These are phyloP conservation scores for Tokudaia tokunoshimensis DNA, from an alignment of 2,797 vertebrate species.

Conservation along the genomic window DNA sequence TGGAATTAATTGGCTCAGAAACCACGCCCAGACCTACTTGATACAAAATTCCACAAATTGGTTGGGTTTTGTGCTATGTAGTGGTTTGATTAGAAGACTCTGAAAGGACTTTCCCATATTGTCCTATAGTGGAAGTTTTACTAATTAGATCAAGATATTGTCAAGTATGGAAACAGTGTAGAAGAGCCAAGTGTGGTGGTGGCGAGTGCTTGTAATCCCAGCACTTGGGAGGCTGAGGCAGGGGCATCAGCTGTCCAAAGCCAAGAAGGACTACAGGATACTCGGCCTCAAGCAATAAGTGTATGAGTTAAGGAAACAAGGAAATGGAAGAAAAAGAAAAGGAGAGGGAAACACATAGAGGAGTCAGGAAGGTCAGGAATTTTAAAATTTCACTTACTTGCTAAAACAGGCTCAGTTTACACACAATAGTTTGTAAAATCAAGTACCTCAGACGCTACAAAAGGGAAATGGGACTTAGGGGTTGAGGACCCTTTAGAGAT, in stretches of 20 bases:
- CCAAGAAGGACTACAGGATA: background rate
- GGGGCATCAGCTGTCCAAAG: background rate
- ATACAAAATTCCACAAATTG: constrained; percentile 12
- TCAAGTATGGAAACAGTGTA: background rate
- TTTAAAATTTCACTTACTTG: constrained; percentile 61
- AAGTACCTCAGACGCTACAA: constrained; percentile 44
- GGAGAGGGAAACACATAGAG: background rate
- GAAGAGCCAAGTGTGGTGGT: background rate
- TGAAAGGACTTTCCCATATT: constrained; percentile 10
- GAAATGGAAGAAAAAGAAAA: background rate
- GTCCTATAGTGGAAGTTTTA: constrained; percentile 20
- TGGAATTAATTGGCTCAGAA: constrained; percentile 61
- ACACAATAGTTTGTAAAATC: constrained; percentile 44
- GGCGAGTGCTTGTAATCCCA: background rate
- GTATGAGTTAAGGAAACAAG: background rate
- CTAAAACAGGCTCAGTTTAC: constrained; percentile 28
- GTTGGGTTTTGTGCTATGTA: background rate
- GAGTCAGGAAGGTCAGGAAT: constrained; percentile 36
- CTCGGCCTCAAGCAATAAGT: background rate
- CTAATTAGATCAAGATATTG: constrained; percentile 57
- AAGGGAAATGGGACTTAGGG: background rate
- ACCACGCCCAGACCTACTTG: constrained; percentile 25
- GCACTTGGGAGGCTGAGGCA: background rate
- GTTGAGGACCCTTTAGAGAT: background rate
- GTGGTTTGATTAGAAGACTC: constrained; percentile 31